phyloP scores from a whole-genome alignment of 2,888 invertebrate species.

The Galeopsomyia nigrocyanea region DNA sequence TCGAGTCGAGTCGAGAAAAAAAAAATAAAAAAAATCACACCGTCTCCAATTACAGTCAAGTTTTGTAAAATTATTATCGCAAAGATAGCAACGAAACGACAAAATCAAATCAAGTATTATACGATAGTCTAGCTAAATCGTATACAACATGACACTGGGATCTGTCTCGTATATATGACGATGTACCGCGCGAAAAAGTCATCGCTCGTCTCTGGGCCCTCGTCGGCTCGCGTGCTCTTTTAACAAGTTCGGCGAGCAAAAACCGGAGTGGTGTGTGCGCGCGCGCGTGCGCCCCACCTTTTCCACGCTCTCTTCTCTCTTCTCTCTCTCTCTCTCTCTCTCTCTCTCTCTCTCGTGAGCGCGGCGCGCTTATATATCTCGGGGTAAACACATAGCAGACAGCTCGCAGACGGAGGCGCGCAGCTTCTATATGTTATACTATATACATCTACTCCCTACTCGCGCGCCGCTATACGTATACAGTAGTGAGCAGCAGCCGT shows the following conservation, averaged over 20 bases:
- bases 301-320: constrained; percentile 29
- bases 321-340: constrained; percentile 18
- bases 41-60: too few relatives aligned
- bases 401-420: constrained; percentile 46
- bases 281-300: constrained; percentile 37
- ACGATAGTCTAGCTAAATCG: too few relatives aligned
- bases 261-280: constrained; percentile 48
- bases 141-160: too few relatives aligned
- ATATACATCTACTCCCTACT: constrained; percentile 19
- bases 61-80: too few relatives aligned
- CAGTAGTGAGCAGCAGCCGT: too few relatives aligned
- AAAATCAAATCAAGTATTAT: too few relatives aligned
- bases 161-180: constrained; percentile 28
- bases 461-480: not conserved
- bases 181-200: constrained; percentile 49
- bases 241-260: constrained; percentile 49
- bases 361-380: constrained; percentile 28
- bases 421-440: not conserved
- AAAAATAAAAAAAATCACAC: too few relatives aligned
- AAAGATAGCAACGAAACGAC: too few relatives aligned
- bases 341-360: not conserved
- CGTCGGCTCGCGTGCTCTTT: constrained; percentile 48
- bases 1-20: too few relatives aligned
- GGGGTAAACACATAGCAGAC: constrained; percentile 50
- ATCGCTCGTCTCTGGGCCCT: constrained; percentile 49